Percentiles rank a stretch among this genome's conserved stretches.
These are phyloP conservation scores for Ommatoiulus sabulosus DNA, from an alignment of 2,888 invertebrate genomes.

Conservation along the genomic window DNA sequence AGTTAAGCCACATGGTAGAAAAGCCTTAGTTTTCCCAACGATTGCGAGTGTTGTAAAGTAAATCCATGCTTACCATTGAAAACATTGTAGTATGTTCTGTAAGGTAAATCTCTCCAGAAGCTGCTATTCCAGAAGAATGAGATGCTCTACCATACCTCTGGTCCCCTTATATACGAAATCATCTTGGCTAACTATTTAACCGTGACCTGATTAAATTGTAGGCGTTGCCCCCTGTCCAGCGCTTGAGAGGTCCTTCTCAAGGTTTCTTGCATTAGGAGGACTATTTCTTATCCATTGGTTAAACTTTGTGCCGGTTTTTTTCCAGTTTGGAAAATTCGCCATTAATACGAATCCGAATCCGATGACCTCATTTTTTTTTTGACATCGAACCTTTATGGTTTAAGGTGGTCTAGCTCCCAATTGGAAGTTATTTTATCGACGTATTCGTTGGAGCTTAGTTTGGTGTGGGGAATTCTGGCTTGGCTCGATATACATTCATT, in stretches of 20 bases:
- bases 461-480: constrained; percentile 28
- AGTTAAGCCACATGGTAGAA: neutral
- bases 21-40: neutral
- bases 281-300: constrained; percentile 53
- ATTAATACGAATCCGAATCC: constrained; percentile 48
- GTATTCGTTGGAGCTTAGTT: neutral
- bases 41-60: neutral
- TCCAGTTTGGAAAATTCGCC: constrained; percentile 44
- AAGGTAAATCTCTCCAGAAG: constrained; percentile 47
- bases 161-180: constrained; percentile 52
- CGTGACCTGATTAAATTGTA: constrained; percentile 58
- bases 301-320: constrained; percentile 45
- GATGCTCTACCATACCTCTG: constrained; percentile 49
- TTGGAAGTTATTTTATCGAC: constrained; percentile 41
- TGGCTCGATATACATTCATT: neutral
- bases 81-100: constrained; percentile 50
- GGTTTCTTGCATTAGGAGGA: constrained; percentile 45
- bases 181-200: constrained; percentile 53
- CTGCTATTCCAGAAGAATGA: constrained; percentile 53
- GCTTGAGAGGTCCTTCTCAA: constrained; percentile 50
- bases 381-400: constrained; percentile 45
- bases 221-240: constrained; percentile 56
- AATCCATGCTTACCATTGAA: constrained; percentile 50
- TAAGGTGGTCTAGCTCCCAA: constrained; percentile 48
- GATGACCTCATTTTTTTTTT: constrained; percentile 47